Conservation (phyloP, 2,113 vertebrate genomes). For the Podarcis muralis region DNA sequence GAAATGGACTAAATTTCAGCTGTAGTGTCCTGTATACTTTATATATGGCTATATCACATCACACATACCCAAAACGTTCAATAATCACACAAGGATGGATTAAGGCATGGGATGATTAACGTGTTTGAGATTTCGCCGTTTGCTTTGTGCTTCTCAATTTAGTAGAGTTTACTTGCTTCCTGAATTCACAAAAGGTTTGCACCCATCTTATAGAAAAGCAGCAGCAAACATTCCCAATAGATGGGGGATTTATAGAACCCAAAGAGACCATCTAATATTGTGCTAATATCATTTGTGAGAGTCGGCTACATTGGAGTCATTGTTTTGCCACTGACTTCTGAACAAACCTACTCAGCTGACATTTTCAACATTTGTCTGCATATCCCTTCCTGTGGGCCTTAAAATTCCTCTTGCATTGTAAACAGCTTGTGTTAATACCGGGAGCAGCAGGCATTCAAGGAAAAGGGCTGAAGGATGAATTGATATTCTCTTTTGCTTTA, state of each 20-base stretch:
- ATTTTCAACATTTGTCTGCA: background rate
- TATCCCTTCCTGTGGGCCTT: background rate
- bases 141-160: background rate
- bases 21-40: background rate
- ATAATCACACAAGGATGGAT: background rate
- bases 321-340: background rate
- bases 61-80: background rate
- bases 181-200: background rate
- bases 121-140: background rate
- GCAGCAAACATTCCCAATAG: background rate
- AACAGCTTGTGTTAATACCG: background rate
- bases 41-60: background rate
- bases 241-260: background rate
- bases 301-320: background rate
- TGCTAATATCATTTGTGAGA: background rate
- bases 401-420: background rate
- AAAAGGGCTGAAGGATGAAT: constrained; percentile 1
- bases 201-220: background rate
- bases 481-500: constrained; percentile 18
- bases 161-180: background rate
- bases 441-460: background rate
- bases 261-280: background rate
- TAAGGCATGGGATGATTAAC: background rate
- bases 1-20: constrained; percentile 3
- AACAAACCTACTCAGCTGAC: background rate